A percentile compares a stretch with the other conserved stretches of the same genome.
Conservation (phyloP, 2,888 invertebrate species). For the Linnaemya vulpina region DNA sequence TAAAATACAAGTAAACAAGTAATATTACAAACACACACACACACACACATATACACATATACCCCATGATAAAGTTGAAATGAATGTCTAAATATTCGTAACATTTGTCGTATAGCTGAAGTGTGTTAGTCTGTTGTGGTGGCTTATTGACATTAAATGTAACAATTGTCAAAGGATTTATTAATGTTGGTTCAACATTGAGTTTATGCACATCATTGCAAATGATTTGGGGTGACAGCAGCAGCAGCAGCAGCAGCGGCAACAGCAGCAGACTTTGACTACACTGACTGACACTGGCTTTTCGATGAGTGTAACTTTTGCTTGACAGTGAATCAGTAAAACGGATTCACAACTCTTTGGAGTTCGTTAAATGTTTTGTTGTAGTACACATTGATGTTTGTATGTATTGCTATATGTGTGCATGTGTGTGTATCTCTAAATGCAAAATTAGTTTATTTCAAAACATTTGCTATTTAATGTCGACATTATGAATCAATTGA, state of each 20-base stretch:
- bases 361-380: constrained; percentile 28
- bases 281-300: too few species aligned
- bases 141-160: constrained; percentile 77
- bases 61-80: constrained; percentile 20
- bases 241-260: not conserved
- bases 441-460: constrained; percentile 61
- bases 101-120: not conserved
- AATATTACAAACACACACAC: constrained; percentile 31
- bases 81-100: constrained; percentile 18
- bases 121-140: constrained; percentile 72
- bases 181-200: constrained; percentile 74
- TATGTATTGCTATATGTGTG: too few species aligned
- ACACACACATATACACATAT: not conserved
- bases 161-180: constrained; percentile 82
- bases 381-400: too few species aligned
- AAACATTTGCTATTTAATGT: constrained; percentile 55
- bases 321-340: constrained; percentile 8
- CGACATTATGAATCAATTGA: constrained; percentile 79
- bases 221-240: constrained; percentile 44
- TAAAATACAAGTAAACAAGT: constrained; percentile 61
- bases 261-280: constrained; percentile 15
- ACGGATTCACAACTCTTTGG: constrained; percentile 30
- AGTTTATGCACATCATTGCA: constrained; percentile 41
- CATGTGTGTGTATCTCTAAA: constrained; percentile 14
- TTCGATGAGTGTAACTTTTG: constrained; percentile 49